Base-by-base conservation (phyloP, 2,797 vertebrate genomes). In the Lerista edwardsae region DNA sequence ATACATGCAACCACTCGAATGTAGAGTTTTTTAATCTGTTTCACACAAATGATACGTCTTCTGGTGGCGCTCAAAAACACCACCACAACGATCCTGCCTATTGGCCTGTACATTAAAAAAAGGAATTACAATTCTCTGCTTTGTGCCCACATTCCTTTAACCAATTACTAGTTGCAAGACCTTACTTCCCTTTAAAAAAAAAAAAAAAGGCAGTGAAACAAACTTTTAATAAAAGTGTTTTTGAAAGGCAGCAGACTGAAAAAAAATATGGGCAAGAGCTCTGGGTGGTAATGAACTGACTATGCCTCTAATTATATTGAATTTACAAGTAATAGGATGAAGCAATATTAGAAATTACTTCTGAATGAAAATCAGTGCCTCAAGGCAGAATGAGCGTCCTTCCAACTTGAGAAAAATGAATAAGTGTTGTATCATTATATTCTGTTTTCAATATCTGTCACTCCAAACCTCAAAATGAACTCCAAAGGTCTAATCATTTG, bases 251-350 rank as follows among this genome's bases (percentile, higher is more conserved):
- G 91, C 86, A 93, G 91, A 90, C 84, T 94, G 89, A 90, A 92
- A 15, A 79, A 94, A 75, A 62, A 73, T 87, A 81, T 4, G 90
- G 93, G 93, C 91, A 92, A 92, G 91, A 91, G 92, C 92, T 96
- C 94, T 94, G 93, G 82, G 64, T 95, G 91, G 90, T 94, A 95
- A 96, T 96, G 92, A 96, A 94, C 92, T 91, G 91, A 93, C 89
- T 94, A 94, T 92, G 87, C 91, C 90, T 96, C 93, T 96, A 96
- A 96, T 96, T 96, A 95, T 94, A 94, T 93, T 94, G 94, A 93
- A 94, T 95, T 96, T 96, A 87, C 89, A 94, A 94, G 91, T 94
- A 95, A 94, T 94, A 94, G 90, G 88, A 93, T 51, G 75, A 93
- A 92, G 87, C 89, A 88, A 88, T 86, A 90, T 87, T 93, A 91